These are phyloP conservation scores for Paramormyrops kingsleyae DNA, from an alignment of 2,113 vertebrate genomes.

Conservation along the genomic window DNA sequence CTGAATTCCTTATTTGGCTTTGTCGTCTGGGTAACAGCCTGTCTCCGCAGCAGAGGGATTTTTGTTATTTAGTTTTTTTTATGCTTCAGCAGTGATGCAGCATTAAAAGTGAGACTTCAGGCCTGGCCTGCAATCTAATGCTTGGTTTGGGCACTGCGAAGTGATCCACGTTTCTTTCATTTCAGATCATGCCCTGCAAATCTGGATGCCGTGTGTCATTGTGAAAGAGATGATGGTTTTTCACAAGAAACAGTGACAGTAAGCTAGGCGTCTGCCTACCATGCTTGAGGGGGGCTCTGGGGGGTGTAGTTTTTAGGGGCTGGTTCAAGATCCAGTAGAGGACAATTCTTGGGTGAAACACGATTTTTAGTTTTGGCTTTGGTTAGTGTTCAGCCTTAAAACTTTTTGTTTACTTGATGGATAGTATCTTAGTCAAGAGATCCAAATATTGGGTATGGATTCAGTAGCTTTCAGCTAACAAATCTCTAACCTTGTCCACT, in stretches of 20 bases:
- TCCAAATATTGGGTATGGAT: neutral
- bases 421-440: neutral
- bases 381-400: neutral
- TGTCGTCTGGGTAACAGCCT: neutral
- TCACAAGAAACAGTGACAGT: conserved; percentile 41
- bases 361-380: neutral
- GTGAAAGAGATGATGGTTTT: conserved; percentile 30
- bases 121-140: neutral
- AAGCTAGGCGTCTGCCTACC: neutral
- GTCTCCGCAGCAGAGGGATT: neutral
- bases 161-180: neutral
- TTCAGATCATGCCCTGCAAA: conserved; percentile 39
- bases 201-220: conserved; percentile 28
- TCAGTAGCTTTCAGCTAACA: neutral
- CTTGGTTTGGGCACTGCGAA: neutral
- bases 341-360: neutral
- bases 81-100: neutral
- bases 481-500: neutral
- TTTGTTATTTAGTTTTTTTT: neutral
- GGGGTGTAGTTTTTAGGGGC: neutral
- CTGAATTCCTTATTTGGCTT: neutral
- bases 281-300: neutral
- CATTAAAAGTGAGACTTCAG: neutral
- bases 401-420: neutral
- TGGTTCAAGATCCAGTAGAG: neutral